A percentile compares a stretch with the other conserved stretches of the same genome.
Evolutionary conservation across 30 jellyfish, hydroid and myxozoan genomes (phyloP).

Genomic region (Cassiopea andromeda): DNA sequence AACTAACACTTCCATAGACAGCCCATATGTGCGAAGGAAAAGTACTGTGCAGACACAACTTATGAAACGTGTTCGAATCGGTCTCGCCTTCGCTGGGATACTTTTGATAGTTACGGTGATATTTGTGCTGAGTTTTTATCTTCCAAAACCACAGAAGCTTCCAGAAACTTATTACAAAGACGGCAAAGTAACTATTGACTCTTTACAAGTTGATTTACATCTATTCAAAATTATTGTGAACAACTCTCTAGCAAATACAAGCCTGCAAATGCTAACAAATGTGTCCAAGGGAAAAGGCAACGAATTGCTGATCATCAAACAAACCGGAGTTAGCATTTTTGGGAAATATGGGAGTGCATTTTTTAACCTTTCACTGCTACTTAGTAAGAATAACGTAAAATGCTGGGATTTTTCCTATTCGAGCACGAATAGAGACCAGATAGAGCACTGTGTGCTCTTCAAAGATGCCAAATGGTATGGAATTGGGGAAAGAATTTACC

Average conservation of each 20-base stretch:
- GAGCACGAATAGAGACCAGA: not conserved
- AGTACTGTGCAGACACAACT: conserved; percentile 32
- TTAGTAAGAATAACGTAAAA: not conserved
- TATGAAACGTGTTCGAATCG: conserved; percentile 81
- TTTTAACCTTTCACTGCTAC: conserved; percentile 4
- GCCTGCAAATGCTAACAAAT: conserved; percentile 36
- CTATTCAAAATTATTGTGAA: conserved; percentile 14
- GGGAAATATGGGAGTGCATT: not conserved
- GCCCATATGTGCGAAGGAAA: conserved; percentile 50
- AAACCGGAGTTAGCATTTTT: not conserved
- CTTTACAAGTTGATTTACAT: conserved; percentile 28
- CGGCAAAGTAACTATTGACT: conserved; percentile 21
- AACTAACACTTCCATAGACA: conserved; percentile 22
- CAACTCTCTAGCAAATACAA: conserved; percentile 32
- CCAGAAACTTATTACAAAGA: not conserved
- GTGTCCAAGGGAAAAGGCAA: not conserved
- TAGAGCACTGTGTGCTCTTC: conserved; percentile 75
- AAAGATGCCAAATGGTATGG: conserved; percentile 85
- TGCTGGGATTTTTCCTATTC: conserved; percentile 63
- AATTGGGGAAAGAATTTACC: conserved; percentile 78
- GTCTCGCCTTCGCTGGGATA: conserved; percentile 86
- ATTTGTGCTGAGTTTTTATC: conserved; percentile 88
- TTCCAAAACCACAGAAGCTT: conserved; percentile 56
- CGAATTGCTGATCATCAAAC: conserved; percentile 3
- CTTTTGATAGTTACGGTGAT: conserved; percentile 87